A percentile compares a stretch with the other conserved stretches of the same genome.
These are phyloP conservation scores for Montipora cactus DNA, from an alignment of 64 coral and sea anemone species.

Conservation along the genomic window DNA sequence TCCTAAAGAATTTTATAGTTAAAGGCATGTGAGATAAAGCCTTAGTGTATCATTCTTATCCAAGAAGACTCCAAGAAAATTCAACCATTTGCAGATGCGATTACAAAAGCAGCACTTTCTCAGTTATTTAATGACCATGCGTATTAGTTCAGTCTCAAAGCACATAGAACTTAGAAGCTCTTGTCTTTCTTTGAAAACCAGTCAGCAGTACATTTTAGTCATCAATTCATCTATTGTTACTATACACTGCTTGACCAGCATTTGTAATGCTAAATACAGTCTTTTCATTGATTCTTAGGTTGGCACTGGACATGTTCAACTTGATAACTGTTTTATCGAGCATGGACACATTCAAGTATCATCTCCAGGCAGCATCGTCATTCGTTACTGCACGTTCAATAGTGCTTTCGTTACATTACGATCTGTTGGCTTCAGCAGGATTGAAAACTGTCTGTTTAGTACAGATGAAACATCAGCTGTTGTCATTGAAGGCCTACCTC, in stretches of 20 bases:
- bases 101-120: too few species aligned
- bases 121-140: too few species aligned
- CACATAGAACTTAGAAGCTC: too few species aligned
- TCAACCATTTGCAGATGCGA: too few species aligned
- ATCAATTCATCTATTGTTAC: not conserved
- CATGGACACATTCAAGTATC: constrained; percentile 92
- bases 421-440: constrained; percentile 81
- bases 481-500: constrained; percentile 88
- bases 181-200: too few species aligned
- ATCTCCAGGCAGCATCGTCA: constrained; percentile 77
- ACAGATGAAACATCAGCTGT: constrained; percentile 89
- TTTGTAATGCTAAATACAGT: not conserved
- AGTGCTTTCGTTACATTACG: constrained; percentile 78
- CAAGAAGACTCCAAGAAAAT: too few species aligned
- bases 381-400: constrained; percentile 91
- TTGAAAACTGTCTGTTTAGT: constrained; percentile 94
- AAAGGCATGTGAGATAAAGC: too few species aligned
- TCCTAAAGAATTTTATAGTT: too few species aligned
- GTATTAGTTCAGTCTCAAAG: too few species aligned
- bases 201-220: too few species aligned
- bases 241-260: too few species aligned
- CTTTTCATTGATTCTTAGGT: constrained; percentile 63
- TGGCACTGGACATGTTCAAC: constrained; percentile 77
- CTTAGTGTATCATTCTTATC: too few species aligned
- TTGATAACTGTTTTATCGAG: constrained; percentile 93